Base-by-base conservation (phyloP, 1,140 invertebrate species). In the Batillaria attramentaria region DNA sequence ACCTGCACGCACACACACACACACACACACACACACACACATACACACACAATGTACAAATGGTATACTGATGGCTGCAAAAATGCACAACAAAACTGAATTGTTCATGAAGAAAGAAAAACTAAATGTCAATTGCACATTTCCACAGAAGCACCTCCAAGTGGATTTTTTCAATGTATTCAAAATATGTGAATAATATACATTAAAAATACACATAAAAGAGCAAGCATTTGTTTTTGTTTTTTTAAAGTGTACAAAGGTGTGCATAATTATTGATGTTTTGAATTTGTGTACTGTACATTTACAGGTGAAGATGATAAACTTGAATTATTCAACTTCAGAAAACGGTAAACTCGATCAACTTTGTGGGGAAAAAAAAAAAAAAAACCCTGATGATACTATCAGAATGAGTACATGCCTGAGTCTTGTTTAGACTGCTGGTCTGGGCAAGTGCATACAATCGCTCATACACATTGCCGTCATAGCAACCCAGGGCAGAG, bases 381-480 rank as follows among this genome's bases (percentile, higher is more conserved):
- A 50, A 50, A 50, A 50, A 50, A 13, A 50, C 10, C 10, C 24
- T 50, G 31, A 70, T 35, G 8, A 66, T n/a, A 28, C 8, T 35
- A 35, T 72, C 1, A 35, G 24, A n/a, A 60, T 24, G 31, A 62
- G 50, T 60, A 76, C 83, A 77, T 76, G 92, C 91, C 72, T 92
- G 81, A 28, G 95, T 93, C 72, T 94, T 92, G 91, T 98, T 98
- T 5, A 98, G 91, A 0, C 97, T 95, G 89, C 95, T 96, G 86
- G 95, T 95, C 86, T 94, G 92, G 0, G 97, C 96, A 84, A 95
- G 96, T 75, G 95, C 93, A 85, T 95, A 96, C 13, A 98, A 91
- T 77, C 95, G 93, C 87, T 97, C 94, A 90, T 98, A 98, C 1
- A 97, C 97, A 80, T 96, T 94, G 5, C 97, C 97, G 91, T 98